phyloP scores from a whole-genome alignment of 2,797 vertebrate genomes.

The Galaxias olidus region DNA sequence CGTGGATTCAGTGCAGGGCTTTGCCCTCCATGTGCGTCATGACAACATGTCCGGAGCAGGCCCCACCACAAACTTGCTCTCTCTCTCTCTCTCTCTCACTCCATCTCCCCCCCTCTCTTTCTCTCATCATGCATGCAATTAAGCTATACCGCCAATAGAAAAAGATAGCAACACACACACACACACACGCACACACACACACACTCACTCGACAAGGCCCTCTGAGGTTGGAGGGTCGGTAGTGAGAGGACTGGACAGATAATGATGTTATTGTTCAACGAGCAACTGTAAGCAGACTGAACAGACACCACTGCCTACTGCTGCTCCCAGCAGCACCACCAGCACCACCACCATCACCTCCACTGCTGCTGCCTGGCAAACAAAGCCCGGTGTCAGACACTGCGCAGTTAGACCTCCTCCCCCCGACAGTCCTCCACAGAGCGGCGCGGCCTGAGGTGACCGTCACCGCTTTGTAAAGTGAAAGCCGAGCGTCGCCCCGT shows the following conservation, averaged over 20 bases:
- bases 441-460: too few relatives aligned
- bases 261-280: conserved; percentile 52
- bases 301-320: conserved; percentile 1
- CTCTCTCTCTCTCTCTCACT: conserved; percentile 20
- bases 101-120: conserved; percentile 28
- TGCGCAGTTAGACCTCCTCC: too few relatives aligned
- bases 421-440: too few relatives aligned
- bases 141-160: background rate
- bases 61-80: conserved; percentile 60
- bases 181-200: background rate
- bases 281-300: conserved; percentile 36
- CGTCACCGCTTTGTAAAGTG: too few relatives aligned
- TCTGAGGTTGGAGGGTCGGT: conserved; percentile 21
- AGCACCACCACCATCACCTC: too few relatives aligned
- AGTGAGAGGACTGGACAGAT: conserved; percentile 42
- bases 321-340: too few relatives aligned
- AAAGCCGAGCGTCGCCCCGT: too few relatives aligned
- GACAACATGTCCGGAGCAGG: conserved; percentile 76
- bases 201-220: conserved; percentile 5
- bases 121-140: background rate
- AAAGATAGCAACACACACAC: background rate
- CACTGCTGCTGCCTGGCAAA: too few relatives aligned
- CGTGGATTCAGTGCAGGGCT: conserved; percentile 63
- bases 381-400: too few relatives aligned
- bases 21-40: conserved; percentile 69